Evolutionary conservation across 2,888 invertebrate species (phyloP).

Genomic region (Ochropleura plecta): DNA sequence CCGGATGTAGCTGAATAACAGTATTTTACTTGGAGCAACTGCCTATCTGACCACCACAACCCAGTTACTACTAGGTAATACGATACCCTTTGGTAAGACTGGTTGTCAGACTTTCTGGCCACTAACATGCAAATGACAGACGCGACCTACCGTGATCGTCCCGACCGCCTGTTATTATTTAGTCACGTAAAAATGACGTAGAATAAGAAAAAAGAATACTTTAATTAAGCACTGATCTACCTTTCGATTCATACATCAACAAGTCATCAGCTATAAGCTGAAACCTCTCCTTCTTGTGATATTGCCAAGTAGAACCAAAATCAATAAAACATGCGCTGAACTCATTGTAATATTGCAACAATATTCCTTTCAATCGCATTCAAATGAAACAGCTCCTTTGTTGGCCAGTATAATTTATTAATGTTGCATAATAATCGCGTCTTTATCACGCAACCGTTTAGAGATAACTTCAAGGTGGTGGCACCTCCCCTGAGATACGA

Average conservation of each 20-base stretch:
- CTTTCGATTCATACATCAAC: neutral
- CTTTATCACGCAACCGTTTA: conserved; percentile 46
- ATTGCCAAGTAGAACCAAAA: conserved; percentile 16
- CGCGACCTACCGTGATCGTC: too few relatives aligned
- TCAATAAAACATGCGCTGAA: conserved; percentile 26
- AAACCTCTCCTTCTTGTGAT: neutral
- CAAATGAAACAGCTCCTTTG: conserved; percentile 42
- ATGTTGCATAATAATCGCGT: conserved; percentile 57
- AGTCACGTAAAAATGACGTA: too few relatives aligned
- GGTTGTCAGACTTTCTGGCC: too few relatives aligned
- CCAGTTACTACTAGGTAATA: too few relatives aligned
- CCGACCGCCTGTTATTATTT: too few relatives aligned
- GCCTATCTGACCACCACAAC: too few relatives aligned
- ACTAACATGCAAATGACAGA: too few relatives aligned
- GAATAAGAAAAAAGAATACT: conserved; percentile 5
- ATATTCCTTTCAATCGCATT: conserved; percentile 49
- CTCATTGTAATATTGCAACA: conserved; percentile 15
- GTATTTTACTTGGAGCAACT: too few relatives aligned
- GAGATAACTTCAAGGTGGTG: conserved; percentile 55
- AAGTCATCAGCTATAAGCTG: neutral
- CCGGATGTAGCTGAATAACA: too few relatives aligned
- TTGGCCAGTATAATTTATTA: conserved; percentile 43
- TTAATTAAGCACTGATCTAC: neutral
- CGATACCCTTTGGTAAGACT: too few relatives aligned
- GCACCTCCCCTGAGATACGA: conserved; percentile 71